phyloP scores from a whole-genome alignment of 2,797 vertebrate species.

The Aratinga solstitialis region DNA sequence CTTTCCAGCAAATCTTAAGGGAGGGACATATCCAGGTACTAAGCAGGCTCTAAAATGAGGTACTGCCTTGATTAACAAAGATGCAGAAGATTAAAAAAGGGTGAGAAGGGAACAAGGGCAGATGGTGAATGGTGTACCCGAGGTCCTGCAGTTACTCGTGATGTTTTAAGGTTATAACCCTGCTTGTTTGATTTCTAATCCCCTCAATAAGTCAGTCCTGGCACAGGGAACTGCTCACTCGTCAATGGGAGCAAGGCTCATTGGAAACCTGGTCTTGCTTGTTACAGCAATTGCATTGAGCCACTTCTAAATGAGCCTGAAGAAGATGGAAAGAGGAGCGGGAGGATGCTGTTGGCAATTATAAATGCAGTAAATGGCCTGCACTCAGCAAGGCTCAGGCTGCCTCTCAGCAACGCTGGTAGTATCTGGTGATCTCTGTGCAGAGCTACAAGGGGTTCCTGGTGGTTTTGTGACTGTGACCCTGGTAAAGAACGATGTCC shows the following conservation, averaged over 20 bases:
- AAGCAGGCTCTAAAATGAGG: background rate
- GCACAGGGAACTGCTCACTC: rapidly evolving
- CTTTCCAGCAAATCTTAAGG: background rate
- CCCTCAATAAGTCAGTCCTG: background rate
- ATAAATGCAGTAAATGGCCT: background rate
- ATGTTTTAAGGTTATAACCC: background rate
- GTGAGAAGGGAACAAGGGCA: background rate
- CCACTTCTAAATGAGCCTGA: background rate
- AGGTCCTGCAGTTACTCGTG: rapidly evolving
- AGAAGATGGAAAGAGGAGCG: background rate
- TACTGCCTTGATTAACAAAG: background rate
- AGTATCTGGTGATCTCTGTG: rapidly evolving
- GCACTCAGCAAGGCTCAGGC: background rate
- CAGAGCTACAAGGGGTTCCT: background rate
- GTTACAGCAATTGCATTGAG: rapidly evolving
- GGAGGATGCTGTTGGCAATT: background rate
- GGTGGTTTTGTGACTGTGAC: background rate
- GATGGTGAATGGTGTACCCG: rapidly evolving
- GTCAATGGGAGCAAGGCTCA: rapidly evolving
- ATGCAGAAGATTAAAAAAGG: background rate
- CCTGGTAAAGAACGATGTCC: background rate
- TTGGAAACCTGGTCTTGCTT: background rate
- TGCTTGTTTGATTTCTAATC: background rate
- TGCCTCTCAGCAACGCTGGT: background rate
- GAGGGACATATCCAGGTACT: background rate